Base-by-base conservation (phyloP, 2,888 invertebrate species). In the Dolomedes plantarius region DNA sequence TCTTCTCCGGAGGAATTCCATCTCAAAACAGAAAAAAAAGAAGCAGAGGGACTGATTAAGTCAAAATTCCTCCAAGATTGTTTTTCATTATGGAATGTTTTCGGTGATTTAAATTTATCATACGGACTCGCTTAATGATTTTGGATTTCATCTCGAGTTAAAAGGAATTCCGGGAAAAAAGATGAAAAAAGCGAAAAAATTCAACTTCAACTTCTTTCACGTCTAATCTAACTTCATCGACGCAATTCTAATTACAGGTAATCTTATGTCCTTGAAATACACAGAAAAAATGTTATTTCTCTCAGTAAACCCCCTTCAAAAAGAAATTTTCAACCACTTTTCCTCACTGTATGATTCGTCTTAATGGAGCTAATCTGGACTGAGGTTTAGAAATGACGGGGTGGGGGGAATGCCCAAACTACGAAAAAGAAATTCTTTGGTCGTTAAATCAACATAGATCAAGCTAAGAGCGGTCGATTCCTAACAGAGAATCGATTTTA, bases 191-290 rank as follows among this genome's bases (percentile, higher is more conserved):
- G 31, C 41, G 29, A 46, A 64, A 41, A 71, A 69, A 41, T 29
- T 41, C n/a, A 46, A 29, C 41, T 69, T 73, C 36, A 13, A 56
- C 31, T 50, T 80, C 36, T 68, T 68, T 74, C 73, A 67, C 29
- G 39, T 80, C 74, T 80, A 80, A 80, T 80, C 73, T 80, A 74
- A 74, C 80, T 68, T 80, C 73, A 74, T 74, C 73, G 39, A 36
- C 67, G 67, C 73, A 27, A 74, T 73, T 72, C 73, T 80, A 74
- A 80, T 80, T 80, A 74, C 73, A 41, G 50, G 46, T 80, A 74
- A 80, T 74, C 73, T 72, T 80, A 32, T 56, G 73, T 74, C 32
- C 39, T 79, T 74, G 65, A 67, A 32, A 31, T 16, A 23, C 56
- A 72, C 36, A 23, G 16, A 67, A 80, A 73, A 71, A 79, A 50